Evolutionary conservation across 1,140 invertebrate genomes (phyloP), one percentile per base, ranked within the genome.

Genomic region (Asbolus verrucosus): DNA sequence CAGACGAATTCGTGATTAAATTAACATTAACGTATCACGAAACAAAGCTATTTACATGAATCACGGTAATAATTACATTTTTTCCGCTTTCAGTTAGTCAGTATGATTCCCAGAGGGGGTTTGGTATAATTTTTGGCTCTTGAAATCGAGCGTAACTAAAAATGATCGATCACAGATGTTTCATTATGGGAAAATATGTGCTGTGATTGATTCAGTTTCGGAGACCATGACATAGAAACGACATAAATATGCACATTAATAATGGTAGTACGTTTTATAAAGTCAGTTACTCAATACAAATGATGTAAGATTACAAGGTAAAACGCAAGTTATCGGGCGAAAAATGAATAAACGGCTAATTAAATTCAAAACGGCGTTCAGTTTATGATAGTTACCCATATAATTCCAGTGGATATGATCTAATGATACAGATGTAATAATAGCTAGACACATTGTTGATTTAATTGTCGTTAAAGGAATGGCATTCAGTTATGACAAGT

Each of bases 221-320:
- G 61, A 36, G 61, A 41, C 61, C 61, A 33, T 63, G 61, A 63
- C 61, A 63, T 63, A 63, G 61, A 63, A 63, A 33, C 61, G 36
- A 21, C 39, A 14, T 63, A 63, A 63, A 63, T 63, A 63, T 63
- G 61, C 61, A 63, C 61, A 39, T 63, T 63, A 63, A 63, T 63
- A 63, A 63, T 63, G 61, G 61, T 36, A 63, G 21, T 41, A 24
- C 61, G 61, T 63, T 63, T 63, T 63, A 63, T 63, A 63, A 63
- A 63, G 61, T 63, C 61, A 63, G 41, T 63, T 63, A 63, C 61
- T 63, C 61, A 63, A 63, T 63, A 41, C 33, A 19, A 63, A 41
- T 63, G 61, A 63, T 63, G 61, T 63, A 63, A 63, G 61, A 62
- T 38, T 63, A 63, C 61, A 63, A 63, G 61, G 61, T 63, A 39